Conservation (phyloP, 1,140 invertebrate species). For the Sipha flava region DNA sequence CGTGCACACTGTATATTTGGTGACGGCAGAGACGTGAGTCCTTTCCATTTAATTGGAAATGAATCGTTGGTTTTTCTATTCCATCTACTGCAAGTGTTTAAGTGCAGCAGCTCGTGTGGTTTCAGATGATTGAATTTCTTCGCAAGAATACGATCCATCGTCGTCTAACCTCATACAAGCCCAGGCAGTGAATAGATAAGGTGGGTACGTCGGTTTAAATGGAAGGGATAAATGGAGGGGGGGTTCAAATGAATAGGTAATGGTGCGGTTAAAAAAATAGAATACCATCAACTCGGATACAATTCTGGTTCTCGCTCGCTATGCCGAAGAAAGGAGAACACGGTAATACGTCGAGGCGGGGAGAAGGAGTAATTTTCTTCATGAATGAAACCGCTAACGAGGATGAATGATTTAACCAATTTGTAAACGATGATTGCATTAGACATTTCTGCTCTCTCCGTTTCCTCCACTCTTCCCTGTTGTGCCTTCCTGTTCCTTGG, state of each 20-base stretch:
- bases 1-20: too few relatives aligned
- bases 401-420: conserved; percentile 11
- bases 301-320: not conserved
- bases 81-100: too few relatives aligned
- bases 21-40: too few relatives aligned
- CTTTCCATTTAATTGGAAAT: too few relatives aligned
- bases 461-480: too few relatives aligned
- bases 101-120: too few relatives aligned
- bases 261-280: not conserved
- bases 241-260: not conserved
- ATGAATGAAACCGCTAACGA: not conserved
- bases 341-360: not conserved
- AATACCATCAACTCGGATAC: not conserved
- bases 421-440: conserved; percentile 11
- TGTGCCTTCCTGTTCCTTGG: not conserved
- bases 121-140: not conserved
- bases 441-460: not conserved
- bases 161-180: not conserved
- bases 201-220: too few relatives aligned
- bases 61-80: too few relatives aligned
- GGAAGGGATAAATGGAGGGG: not conserved
- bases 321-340: not conserved
- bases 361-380: not conserved
- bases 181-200: not conserved
- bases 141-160: not conserved